Base-by-base conservation (phyloP, 2,888 invertebrate genomes). In the Hoplodrina ambigua region DNA sequence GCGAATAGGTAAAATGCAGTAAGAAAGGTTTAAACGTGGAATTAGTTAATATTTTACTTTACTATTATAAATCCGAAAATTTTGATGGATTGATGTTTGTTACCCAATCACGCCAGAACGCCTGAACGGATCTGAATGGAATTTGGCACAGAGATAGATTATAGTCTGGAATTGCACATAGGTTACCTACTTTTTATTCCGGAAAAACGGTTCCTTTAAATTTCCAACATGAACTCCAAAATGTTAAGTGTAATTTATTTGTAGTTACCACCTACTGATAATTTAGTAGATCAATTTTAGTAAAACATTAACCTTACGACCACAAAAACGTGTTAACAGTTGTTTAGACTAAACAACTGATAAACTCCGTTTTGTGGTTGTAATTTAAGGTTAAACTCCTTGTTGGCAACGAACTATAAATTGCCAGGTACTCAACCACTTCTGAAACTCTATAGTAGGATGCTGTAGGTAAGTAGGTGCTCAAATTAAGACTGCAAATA, bases 371-470 rank as follows among this genome's bases (percentile, higher is more conserved):
- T 41, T 41, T 8, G 41, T 41, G 13, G 13, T 13, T 13, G 41
- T 41, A 41, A 41, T 41, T 41, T 41, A n/a, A 25, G 15, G n/a
- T 25, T 58, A 8, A 8, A 41, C 41, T 52, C 20, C 20, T 20
- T 37, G 5, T 56, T 19, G n/a, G 20, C 11, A 54, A 46, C 11
- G 20, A 50, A 49, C 49, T 41, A 56, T 33, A 65, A 49, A 68
- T 49, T 41, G 25, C 33, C 15, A 15, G 55, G 41, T 41, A 33
- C 17, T 44, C 13, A n/a, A 33, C 10, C 50, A 50, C 13, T 69
- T 44, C 11, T 52, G 44, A 57, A 56, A 50, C 30, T 19, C 25
- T 1, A 4, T 17, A 1, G 17, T 4, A 13, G 41, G 41, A 41
- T 11, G 13, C 11, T 3, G 41, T 46, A 5, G 17, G 17, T 15